Percentiles rank a stretch among this genome's conserved stretches.
Conservation (phyloP, 2,797 vertebrate species). For the Xyrichtys novacula region DNA sequence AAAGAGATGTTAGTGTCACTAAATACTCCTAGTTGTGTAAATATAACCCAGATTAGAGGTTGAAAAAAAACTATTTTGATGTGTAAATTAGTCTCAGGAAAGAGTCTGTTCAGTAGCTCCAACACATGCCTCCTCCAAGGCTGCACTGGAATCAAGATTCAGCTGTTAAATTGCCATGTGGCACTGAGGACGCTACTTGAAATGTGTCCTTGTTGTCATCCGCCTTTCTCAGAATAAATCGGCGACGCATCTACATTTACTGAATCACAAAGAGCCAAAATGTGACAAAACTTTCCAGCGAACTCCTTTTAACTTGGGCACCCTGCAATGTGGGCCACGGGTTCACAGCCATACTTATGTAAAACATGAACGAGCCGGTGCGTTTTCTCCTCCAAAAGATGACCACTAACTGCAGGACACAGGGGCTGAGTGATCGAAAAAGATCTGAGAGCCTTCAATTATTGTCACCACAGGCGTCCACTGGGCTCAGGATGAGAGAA, state of each 20-base stretch:
- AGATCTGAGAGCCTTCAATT: slow-evolving; percentile 73
- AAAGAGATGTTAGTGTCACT: not conserved
- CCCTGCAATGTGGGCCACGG: not conserved
- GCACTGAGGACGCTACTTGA: slow-evolving; percentile 19
- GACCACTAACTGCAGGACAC: slow-evolving; percentile 41
- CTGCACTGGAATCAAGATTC: slow-evolving; percentile 1
- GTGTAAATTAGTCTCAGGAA: slow-evolving; percentile 8
- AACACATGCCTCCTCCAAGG: not conserved
- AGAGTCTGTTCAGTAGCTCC: not conserved
- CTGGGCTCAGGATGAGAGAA: slow-evolving; percentile 60
- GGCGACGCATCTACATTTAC: not conserved
- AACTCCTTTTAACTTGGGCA: not conserved
- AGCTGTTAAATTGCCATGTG: slow-evolving; percentile 4
- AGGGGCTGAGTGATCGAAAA: slow-evolving; percentile 43
- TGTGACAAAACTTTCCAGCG: slow-evolving; percentile 2
- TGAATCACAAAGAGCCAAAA: slow-evolving; percentile 18
- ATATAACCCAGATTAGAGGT: not conserved
- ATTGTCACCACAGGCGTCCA: slow-evolving; percentile 63
- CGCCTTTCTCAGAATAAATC: slow-evolving; percentile 35
- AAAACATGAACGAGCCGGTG: slow-evolving; percentile 24
- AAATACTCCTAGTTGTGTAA: not conserved
- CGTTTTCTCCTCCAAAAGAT: slow-evolving; percentile 10
- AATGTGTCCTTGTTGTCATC: slow-evolving; percentile 31
- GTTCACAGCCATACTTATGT: slow-evolving; percentile 24
- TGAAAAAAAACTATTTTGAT: not conserved